These are phyloP conservation scores for Tokudaia muenninki DNA, from an alignment of 2,797 vertebrate species.

Conservation along the genomic window DNA sequence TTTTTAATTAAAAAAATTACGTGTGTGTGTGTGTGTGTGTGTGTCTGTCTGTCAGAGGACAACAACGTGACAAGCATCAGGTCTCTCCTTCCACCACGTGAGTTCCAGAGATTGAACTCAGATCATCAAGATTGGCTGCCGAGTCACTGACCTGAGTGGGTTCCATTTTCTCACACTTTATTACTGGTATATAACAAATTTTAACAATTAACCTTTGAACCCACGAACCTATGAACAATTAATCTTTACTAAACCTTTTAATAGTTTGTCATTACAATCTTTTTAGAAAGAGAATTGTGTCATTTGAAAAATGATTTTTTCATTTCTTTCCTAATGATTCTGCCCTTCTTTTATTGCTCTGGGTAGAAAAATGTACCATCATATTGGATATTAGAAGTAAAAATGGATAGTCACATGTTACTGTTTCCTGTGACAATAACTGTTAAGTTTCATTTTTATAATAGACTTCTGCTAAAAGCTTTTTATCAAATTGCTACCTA, in stretches of 20 bases:
- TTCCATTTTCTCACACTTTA: not conserved
- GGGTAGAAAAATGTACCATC: slow-evolving; percentile 3
- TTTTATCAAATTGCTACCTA: slow-evolving; percentile 18
- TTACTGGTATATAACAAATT: not conserved
- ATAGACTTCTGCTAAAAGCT: not conserved
- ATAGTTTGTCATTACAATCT: not conserved
- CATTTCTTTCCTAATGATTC: not conserved
- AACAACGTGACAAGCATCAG: not conserved
- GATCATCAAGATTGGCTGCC: not conserved
- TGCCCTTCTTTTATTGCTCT: not conserved
- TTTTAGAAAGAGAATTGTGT: slow-evolving; percentile 40
- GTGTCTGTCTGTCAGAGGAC: not conserved
- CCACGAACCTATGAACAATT: not conserved
- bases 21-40: not conserved
- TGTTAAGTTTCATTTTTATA: not conserved
- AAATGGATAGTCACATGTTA: not conserved
- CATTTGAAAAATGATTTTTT: slow-evolving; percentile 9
- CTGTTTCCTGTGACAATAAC: not conserved
- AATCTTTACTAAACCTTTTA: not conserved
- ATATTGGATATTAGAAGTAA: not conserved
- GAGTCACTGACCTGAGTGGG: too few species aligned
- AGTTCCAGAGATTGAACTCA: not conserved
- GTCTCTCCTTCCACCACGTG: not conserved
- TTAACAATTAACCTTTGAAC: not conserved
- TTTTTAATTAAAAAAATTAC: not conserved